Percentiles rank a stretch among this genome's conserved stretches.
Conservation (phyloP, 2,888 invertebrate species). For the Dendrolimus houi region DNA sequence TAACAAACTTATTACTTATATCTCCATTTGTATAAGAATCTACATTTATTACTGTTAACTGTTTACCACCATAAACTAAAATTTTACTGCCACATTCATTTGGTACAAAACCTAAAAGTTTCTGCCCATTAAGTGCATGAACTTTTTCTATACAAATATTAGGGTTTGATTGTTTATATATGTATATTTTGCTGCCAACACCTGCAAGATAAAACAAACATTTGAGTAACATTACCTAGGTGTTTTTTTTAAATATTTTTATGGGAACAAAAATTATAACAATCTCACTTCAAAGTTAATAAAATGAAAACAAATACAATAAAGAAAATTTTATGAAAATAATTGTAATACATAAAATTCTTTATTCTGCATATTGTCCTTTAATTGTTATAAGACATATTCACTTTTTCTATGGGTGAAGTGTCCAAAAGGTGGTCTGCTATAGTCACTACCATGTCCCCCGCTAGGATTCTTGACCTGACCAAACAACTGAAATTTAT, state of each 20-base stretch:
- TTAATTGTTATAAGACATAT: too few relatives aligned
- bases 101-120: conserved; percentile 74
- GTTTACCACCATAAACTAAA: conserved; percentile 76
- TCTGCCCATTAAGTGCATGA: conserved; percentile 57
- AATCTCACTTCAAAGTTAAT: conserved; percentile 1
- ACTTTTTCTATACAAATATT: conserved; percentile 8
- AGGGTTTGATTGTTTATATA: conserved; percentile 24
- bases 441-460: too few relatives aligned
- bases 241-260: too few relatives aligned
- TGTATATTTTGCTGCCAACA: conserved; percentile 63
- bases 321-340: not conserved
- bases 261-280: not conserved
- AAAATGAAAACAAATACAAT: not conserved
- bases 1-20: conserved; percentile 11
- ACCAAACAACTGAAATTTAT: too few relatives aligned
- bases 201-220: conserved; percentile 44
- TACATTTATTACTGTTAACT: conserved; percentile 45
- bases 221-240: too few relatives aligned
- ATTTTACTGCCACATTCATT: conserved; percentile 34
- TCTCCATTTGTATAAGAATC: conserved; percentile 10
- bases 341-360: conserved; percentile 17
- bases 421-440: too few relatives aligned
- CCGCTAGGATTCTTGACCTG: too few relatives aligned
- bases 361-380: too few relatives aligned
- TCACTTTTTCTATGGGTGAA: too few relatives aligned